phyloP scores from a whole-genome alignment of 2,888 invertebrate species.

The Hydraecia micacea region DNA sequence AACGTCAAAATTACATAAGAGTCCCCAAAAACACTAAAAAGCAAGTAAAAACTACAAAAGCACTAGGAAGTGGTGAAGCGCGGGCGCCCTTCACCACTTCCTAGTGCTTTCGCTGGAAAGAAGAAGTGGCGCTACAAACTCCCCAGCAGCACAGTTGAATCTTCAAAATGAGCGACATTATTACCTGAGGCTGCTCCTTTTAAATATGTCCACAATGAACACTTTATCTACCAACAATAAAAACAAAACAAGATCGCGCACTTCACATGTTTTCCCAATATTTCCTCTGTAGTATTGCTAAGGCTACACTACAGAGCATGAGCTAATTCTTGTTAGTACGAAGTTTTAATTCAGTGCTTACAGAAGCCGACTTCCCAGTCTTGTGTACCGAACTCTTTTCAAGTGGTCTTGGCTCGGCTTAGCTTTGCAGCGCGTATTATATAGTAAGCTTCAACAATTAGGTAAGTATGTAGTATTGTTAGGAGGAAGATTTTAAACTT shows the following conservation, averaged over 20 bases:
- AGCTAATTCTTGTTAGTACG: conserved; percentile 91
- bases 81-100: not conserved
- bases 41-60: too few relatives aligned
- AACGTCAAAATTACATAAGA: not conserved
- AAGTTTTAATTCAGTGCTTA: conserved; percentile 91
- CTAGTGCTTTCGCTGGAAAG: not conserved
- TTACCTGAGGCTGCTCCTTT: not conserved
- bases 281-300: conserved; percentile 32
- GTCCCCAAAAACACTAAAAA: too few relatives aligned
- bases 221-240: not conserved
- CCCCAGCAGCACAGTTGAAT: not conserved
- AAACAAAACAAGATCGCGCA: conserved; percentile 36
- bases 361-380: conserved; percentile 77
- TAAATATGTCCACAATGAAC: not conserved
- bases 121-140: not conserved
- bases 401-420: conserved; percentile 79
- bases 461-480: conserved; percentile 11
- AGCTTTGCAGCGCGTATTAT: conserved; percentile 62
- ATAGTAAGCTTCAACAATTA: conserved; percentile 22
- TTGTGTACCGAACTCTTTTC: conserved; percentile 79
- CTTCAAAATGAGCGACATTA: not conserved
- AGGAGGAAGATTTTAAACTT: not conserved
- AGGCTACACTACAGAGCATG: conserved; percentile 39
- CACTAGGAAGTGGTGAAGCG: too few relatives aligned
- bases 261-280: conserved; percentile 29